Conservation (phyloP, 1,140 invertebrate genomes). For the Lasaia peninsularis region DNA sequence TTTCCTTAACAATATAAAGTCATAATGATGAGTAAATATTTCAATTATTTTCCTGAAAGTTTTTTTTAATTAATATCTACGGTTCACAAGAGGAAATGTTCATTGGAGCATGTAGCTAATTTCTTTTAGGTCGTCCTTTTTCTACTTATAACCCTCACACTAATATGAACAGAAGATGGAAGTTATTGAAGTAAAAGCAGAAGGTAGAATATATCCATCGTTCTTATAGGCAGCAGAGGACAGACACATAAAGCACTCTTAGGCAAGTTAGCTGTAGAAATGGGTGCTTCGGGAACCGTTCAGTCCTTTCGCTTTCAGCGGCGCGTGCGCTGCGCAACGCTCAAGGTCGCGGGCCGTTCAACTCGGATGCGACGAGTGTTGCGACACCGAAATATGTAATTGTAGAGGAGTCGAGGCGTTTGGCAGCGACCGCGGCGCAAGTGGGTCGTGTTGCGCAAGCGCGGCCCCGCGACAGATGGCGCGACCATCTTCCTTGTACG, state of each 20-base stretch:
- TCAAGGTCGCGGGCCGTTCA: conserved; percentile 72
- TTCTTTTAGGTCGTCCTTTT: too few species aligned
- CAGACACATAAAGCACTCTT: neutral
- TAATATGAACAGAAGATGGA: too few species aligned
- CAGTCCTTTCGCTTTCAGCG: conserved; percentile 69
- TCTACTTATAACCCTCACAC: too few species aligned
- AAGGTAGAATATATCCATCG: too few species aligned
- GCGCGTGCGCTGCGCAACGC: conserved; percentile 63
- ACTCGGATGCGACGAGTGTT: conserved; percentile 73
- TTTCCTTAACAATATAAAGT: too few species aligned
- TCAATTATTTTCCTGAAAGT: neutral
- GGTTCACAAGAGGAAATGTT: too few species aligned
- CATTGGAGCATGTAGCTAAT: too few species aligned
- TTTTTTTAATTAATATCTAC: neutral
- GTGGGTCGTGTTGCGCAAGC: conserved; percentile 70
- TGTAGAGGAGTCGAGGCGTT: conserved; percentile 67
- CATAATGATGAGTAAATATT: too few species aligned
- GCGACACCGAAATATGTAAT: conserved; percentile 73
- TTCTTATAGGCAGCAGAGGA: neutral
- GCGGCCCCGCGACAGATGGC: conserved; percentile 62
- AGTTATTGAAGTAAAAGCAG: too few species aligned
- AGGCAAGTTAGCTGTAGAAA: conserved; percentile 1
- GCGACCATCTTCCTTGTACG: conserved; percentile 61
- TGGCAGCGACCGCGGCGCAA: conserved; percentile 67
- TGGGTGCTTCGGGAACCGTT: conserved; percentile 44